These are phyloP conservation scores for Phymanthus crucifer DNA, from an alignment of 92 coral and sea anemone genomes.

Conservation along the genomic window DNA sequence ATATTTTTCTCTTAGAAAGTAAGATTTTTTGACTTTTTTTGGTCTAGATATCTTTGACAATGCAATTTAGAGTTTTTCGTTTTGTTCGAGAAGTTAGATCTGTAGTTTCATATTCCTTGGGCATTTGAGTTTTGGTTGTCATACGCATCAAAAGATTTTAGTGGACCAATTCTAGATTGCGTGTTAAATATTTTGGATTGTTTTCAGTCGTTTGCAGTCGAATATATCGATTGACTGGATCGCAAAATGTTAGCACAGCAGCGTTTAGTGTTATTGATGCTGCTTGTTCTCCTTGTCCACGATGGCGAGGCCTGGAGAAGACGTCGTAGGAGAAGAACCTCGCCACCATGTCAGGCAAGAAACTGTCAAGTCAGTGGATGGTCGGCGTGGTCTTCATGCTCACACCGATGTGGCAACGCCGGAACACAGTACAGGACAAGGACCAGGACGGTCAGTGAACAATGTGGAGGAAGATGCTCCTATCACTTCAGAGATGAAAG, in stretches of 20 bases:
- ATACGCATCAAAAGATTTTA: no score
- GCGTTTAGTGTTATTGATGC: background rate
- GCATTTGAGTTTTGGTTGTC: background rate
- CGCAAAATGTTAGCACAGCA: background rate
- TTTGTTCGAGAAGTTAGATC: background rate
- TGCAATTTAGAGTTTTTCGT: background rate
- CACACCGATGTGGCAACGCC: conserved; percentile 58
- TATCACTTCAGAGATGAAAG: conserved; percentile 23
- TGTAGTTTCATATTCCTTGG: background rate
- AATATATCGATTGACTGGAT: no score
- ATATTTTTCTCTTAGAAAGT: background rate
- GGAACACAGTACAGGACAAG: conserved; percentile 63
- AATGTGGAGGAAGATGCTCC: conserved; percentile 57
- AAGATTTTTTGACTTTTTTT: background rate
- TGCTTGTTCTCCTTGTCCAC: conserved; percentile 1
- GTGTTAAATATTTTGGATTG: no score
- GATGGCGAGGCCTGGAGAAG: background rate
- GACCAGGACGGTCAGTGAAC: conserved; percentile 21
- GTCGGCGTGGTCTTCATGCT: conserved; percentile 57
- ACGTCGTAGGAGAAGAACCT: conserved; percentile 60
- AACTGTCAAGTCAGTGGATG: conserved; percentile 68
- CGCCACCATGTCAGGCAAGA: conserved; percentile 55
- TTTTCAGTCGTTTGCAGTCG: no score
- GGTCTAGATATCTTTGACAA: background rate
- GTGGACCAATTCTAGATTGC: no score